These are phyloP conservation scores for Acestrorhynchus altus DNA, from an alignment of 2,797 vertebrate species.

Conservation along the genomic window DNA sequence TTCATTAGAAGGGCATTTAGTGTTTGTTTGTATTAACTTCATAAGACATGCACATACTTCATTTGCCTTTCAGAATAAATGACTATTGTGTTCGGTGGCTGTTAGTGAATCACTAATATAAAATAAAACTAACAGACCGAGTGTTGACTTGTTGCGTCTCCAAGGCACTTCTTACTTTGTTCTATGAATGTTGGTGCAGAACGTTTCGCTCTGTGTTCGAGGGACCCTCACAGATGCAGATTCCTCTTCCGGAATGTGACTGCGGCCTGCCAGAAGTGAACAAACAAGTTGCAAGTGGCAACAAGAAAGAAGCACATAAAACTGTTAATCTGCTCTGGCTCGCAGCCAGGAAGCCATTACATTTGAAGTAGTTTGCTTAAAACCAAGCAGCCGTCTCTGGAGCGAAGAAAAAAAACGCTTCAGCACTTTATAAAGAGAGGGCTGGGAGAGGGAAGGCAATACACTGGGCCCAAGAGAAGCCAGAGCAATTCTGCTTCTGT, in stretches of 20 bases:
- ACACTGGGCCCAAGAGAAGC: conserved; percentile 57
- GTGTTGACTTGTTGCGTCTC: neutral
- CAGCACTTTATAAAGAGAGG: conserved; percentile 67
- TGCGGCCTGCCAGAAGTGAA: conserved; percentile 52
- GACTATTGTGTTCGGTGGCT: neutral
- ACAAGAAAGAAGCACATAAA: conserved; percentile 73
- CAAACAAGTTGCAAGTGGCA: conserved; percentile 76
- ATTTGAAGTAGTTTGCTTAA: conserved; percentile 71
- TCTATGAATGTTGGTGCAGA: neutral
- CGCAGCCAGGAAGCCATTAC: conserved; percentile 70
- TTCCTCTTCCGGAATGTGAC: conserved; percentile 64
- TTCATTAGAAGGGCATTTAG: too few species aligned
- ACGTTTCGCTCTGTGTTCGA: neutral
- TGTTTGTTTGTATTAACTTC: too few species aligned
- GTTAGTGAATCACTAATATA: neutral
- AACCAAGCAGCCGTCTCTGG: conserved; percentile 68
- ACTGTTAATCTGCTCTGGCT: conserved; percentile 64
- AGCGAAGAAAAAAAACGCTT: conserved; percentile 59
- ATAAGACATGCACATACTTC: too few species aligned
- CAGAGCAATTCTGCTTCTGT: conserved; percentile 69
- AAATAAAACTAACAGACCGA: neutral
- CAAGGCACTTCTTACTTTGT: neutral
- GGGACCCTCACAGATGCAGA: conserved; percentile 53
- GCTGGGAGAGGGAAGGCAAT: conserved; percentile 65
- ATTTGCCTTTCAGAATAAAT: too few species aligned